A percentile compares a stretch with the other conserved stretches of the same genome.
These are phyloP conservation scores for Eleginops maclovinus DNA, from an alignment of 2,113 vertebrate genomes.

Conservation along the genomic window DNA sequence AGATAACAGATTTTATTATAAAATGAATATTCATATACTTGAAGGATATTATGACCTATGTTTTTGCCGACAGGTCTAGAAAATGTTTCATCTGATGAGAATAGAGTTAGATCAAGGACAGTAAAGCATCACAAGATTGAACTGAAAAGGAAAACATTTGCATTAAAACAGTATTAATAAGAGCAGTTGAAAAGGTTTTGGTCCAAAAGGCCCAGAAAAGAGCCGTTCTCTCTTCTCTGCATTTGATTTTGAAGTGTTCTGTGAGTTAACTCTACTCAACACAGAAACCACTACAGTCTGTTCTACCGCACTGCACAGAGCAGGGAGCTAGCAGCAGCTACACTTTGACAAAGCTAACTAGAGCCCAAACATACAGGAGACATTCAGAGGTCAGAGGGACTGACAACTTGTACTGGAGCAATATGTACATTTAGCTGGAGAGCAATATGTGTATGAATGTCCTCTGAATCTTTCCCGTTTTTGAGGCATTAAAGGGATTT, in stretches of 20 bases:
- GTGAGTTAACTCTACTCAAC: neutral
- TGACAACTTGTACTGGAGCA: neutral
- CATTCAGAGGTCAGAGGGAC: neutral
- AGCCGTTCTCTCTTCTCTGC: too few relatives aligned
- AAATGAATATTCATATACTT: too few relatives aligned
- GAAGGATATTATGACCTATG: too few relatives aligned
- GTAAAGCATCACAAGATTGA: too few relatives aligned
- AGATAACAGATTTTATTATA: too few relatives aligned
- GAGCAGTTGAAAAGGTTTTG: too few relatives aligned
- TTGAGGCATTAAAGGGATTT: conserved; percentile 5
- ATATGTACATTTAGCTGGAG: neutral
- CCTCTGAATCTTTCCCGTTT: conserved; percentile 29
- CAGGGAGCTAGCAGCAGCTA: conserved; percentile 29
- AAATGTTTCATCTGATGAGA: neutral
- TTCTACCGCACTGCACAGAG: neutral
- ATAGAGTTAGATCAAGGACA: too few relatives aligned
- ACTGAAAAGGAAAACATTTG: too few relatives aligned
- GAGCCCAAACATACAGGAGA: conserved; percentile 17
- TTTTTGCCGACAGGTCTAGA: too few relatives aligned
- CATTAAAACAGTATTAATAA: too few relatives aligned
- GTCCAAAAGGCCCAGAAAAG: too few relatives aligned
- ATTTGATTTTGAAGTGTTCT: neutral
- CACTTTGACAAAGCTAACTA: conserved; percentile 34
- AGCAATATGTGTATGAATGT: neutral
- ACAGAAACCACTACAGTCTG: neutral